phyloP scores from a whole-genome alignment of 2,888 invertebrate species.

The Digitonthophagus gazella region DNA sequence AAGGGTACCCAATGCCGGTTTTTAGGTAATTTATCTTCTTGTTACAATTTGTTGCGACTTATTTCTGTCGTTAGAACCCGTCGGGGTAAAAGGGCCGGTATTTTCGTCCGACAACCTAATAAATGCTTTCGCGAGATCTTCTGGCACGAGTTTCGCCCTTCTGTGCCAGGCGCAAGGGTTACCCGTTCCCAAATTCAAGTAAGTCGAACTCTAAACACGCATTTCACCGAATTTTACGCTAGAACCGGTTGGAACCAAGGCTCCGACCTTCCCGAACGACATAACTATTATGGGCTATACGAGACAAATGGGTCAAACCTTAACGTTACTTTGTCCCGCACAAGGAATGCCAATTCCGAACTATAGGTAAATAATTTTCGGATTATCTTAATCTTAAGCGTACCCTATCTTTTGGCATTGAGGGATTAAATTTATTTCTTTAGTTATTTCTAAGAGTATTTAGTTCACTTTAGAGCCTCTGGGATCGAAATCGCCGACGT shows the following conservation, averaged over 20 bases:
- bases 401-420: not conserved
- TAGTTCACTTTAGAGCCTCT: slow-evolving; percentile 52
- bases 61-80: slow-evolving; percentile 25
- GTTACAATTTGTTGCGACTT: slow-evolving; percentile 36
- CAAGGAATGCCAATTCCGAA: slow-evolving; percentile 65
- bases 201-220: slow-evolving; percentile 33
- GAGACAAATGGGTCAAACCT: slow-evolving; percentile 25
- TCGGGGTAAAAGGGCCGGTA: slow-evolving; percentile 27
- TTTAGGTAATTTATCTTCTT: slow-evolving; percentile 53
- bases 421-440: not conserved
- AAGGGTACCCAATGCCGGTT: slow-evolving; percentile 63
- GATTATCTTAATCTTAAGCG: not conserved
- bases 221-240: slow-evolving; percentile 33
- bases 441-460: not conserved
- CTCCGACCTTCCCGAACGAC: slow-evolving; percentile 57
- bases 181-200: slow-evolving; percentile 53
- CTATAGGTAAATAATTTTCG: slow-evolving; percentile 52
- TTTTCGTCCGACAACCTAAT: slow-evolving; percentile 47
- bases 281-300: slow-evolving; percentile 27
- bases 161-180: slow-evolving; percentile 78
- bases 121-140: slow-evolving; percentile 38
- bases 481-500: slow-evolving; percentile 55
- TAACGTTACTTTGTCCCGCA: slow-evolving; percentile 63
- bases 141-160: slow-evolving; percentile 57
- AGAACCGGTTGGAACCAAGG: slow-evolving; percentile 46